Percentiles rank a stretch among this genome's conserved stretches.
Evolutionary conservation across 2,797 vertebrate species (phyloP).

Genomic region (Holocentrus rufus): DNA sequence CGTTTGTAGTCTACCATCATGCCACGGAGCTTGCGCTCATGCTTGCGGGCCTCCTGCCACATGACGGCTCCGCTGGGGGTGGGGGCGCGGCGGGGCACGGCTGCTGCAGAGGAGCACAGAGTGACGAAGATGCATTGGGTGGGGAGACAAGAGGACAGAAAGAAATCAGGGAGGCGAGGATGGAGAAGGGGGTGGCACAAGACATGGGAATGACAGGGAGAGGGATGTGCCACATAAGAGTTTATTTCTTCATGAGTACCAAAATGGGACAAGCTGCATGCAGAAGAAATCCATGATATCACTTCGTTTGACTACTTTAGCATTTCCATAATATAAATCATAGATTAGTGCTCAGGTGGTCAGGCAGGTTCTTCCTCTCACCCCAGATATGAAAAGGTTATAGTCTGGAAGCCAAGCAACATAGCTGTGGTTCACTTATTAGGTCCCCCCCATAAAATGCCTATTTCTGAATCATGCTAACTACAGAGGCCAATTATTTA

Average conservation of each 20-base stretch:
- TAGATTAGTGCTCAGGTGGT: too few relatives aligned
- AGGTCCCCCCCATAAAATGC: too few relatives aligned
- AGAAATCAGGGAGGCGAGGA: not conserved
- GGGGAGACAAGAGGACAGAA: not conserved
- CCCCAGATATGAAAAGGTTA: too few relatives aligned
- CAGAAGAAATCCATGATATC: not conserved
- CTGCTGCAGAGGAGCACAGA: conserved; percentile 65
- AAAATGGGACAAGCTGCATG: not conserved
- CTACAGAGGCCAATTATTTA: too few relatives aligned
- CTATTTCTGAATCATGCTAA: too few relatives aligned
- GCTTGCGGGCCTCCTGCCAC: conserved; percentile 98
- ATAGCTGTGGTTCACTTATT: too few relatives aligned
- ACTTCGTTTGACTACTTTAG: too few relatives aligned
- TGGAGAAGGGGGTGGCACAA: not conserved
- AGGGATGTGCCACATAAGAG: not conserved
- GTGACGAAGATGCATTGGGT: not conserved
- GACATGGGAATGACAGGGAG: not conserved
- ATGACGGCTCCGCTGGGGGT: conserved; percentile 88
- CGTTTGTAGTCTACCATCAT: conserved; percentile 99
- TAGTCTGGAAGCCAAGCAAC: too few relatives aligned
- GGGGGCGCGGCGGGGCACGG: conserved; percentile 85
- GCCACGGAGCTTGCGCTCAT: conserved; percentile 95
- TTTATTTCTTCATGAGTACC: not conserved
- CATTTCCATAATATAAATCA: too few relatives aligned
- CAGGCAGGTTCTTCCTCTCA: too few relatives aligned